Evolutionary conservation across 2,888 invertebrate species (phyloP), one percentile per base, ranked within the genome.

Genomic region (Invenusta paracnida): DNA sequence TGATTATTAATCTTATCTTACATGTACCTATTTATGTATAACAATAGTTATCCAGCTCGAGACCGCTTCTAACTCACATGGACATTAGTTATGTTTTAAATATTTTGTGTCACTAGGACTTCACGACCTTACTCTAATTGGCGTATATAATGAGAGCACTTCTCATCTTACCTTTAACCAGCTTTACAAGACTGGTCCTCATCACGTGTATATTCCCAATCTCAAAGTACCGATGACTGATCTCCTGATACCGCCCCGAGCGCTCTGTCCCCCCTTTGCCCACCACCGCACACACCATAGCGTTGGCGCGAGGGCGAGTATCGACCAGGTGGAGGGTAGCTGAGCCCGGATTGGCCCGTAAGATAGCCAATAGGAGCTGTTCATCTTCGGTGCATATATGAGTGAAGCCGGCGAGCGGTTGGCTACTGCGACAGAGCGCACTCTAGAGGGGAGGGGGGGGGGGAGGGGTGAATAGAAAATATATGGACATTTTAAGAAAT

Each of bases 261-360:
- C 98, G 98, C 92, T 99, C 99, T n/a, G n/a, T n/a, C 90, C 98
- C 99, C 0, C 99, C 99, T 92, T 99, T 99, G 87, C 99, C 99
- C 0, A 97, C 96, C 5, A 98, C 98, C 89, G 96, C 94, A 92
- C 99, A 99, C 82, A 98, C 98, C 95, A 99, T 96, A 1, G 99
- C 98, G 92, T 99, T 99, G 92, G 97, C 97, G 93, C 95, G 95
- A 30, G 99, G 99, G 90, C 99, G 93, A 0, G 98, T 98, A 91
- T 99, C 99, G 84, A 99, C 97, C 84, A 99, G 96, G 92, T 96
- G 97, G 95, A 99, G 96, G 25, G 81, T 82, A n/a, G 17, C 81
- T 1, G 87, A 66, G 31, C 48, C 25, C 90, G 95, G 96, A 86
- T 94, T 94, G 83, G 95, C 94, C 90, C 95, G 95, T 0, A 96